Conservation (phyloP, 1,140 invertebrate genomes). For the Paracyclopina nana region DNA sequence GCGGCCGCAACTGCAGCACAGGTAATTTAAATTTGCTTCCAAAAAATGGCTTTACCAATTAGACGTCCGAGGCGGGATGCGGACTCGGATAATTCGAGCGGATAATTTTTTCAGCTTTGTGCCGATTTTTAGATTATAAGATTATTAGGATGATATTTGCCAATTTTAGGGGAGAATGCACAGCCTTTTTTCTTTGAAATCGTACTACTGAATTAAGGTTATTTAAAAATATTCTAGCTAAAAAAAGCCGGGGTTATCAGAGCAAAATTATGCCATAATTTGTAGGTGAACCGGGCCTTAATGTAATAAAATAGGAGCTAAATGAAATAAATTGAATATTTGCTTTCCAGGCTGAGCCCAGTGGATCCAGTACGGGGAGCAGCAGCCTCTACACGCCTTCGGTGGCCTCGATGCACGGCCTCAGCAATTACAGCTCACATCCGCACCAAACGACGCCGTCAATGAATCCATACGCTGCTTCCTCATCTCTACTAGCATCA, state of each 20-base stretch:
- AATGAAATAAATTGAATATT: too few relatives aligned
- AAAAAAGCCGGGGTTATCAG: background rate
- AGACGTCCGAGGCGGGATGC: background rate
- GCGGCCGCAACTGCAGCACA: background rate
- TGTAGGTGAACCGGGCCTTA: too few relatives aligned
- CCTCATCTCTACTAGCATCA: background rate
- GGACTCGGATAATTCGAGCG: too few relatives aligned
- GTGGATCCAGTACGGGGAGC: too few relatives aligned
- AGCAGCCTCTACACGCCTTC: too few relatives aligned
- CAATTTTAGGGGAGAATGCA: too few relatives aligned
- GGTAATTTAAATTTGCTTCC: background rate
- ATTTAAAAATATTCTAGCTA: too few relatives aligned
- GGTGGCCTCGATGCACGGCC: background rate
- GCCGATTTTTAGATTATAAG: background rate
- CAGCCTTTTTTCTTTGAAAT: too few relatives aligned
- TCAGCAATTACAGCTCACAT: background rate
- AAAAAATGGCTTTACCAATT: background rate
- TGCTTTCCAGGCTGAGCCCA: too few relatives aligned
- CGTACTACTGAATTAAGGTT: too few relatives aligned
- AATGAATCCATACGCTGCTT: background rate
- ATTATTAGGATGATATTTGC: background rate
- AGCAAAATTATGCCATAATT: background rate
- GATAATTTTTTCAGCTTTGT: background rate
- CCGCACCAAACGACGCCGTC: background rate
- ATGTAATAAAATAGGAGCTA: too few relatives aligned